A percentile compares a stretch with the other conserved stretches of the same genome.
These are phyloP conservation scores for Paratilapia polleni DNA, from an alignment of 2,113 vertebrate species.

Conservation along the genomic window DNA sequence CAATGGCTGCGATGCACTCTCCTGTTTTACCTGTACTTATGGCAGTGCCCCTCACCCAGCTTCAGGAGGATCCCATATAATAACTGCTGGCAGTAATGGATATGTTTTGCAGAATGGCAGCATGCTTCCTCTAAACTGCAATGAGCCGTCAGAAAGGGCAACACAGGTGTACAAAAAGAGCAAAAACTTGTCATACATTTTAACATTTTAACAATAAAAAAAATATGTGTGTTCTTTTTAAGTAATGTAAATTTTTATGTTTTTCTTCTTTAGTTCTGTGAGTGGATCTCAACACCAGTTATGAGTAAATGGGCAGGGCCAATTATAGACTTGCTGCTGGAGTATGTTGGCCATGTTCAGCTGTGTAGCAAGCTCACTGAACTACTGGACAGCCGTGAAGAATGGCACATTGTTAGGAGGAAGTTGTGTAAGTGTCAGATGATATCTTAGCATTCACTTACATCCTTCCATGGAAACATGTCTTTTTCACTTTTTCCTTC, in stretches of 20 bases:
- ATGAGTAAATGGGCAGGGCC: slow-evolving; percentile 88
- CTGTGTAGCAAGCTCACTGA: slow-evolving; percentile 89
- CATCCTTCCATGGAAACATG: slow-evolving; percentile 1
- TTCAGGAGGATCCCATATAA: slow-evolving; percentile 33
- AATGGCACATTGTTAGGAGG: slow-evolving; percentile 87
- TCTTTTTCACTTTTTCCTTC: not conserved
- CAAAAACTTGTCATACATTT: not conserved
- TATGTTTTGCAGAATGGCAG: slow-evolving; percentile 21
- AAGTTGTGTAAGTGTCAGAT: slow-evolving; percentile 86
- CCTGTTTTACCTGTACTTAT: slow-evolving; percentile 89
- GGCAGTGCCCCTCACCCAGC: slow-evolving; percentile 84
- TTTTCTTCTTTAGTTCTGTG: slow-evolving; percentile 88
- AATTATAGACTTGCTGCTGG: slow-evolving; percentile 90
- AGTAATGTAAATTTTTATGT: not conserved
- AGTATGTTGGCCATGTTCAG: slow-evolving; percentile 90
- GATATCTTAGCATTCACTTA: not conserved
- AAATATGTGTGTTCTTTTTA: not conserved
- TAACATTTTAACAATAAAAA: not conserved
- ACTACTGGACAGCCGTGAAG: slow-evolving; percentile 88
- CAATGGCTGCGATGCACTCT: slow-evolving; percentile 84
- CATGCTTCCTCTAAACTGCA: slow-evolving; percentile 55
- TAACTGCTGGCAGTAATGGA: slow-evolving; percentile 20
- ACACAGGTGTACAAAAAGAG: slow-evolving; percentile 63
- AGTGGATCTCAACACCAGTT: slow-evolving; percentile 87
- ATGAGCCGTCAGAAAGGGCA: slow-evolving; percentile 29